Evolutionary conservation across 2,888 invertebrate species (phyloP).

Genomic region (Agonopterix alstromeriana): DNA sequence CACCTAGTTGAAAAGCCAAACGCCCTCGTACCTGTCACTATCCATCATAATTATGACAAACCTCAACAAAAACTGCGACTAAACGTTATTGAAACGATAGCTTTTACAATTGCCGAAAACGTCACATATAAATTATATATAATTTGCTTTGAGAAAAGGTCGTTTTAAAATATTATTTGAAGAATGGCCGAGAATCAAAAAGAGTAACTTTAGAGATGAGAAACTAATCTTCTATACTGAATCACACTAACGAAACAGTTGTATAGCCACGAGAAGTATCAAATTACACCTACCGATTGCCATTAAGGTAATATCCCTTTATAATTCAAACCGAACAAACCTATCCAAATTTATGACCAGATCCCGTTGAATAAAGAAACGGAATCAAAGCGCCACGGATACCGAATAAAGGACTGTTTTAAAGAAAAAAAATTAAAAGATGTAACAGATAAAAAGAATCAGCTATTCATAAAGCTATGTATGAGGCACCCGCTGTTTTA

Average conservation of each 20-base stretch:
- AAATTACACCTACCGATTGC: conserved; percentile 73
- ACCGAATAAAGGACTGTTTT: conserved; percentile 56
- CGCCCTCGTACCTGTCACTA: conserved; percentile 41
- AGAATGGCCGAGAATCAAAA: conserved; percentile 17
- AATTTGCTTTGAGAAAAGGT: conserved; percentile 4
- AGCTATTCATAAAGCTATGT: conserved; percentile 57
- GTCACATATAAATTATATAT: conserved; percentile 7
- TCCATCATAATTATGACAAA: conserved; percentile 49
- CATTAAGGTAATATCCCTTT: conserved; percentile 71
- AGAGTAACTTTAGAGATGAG: conserved; percentile 13
- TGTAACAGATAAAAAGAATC: conserved; percentile 58
- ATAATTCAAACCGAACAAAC: conserved; percentile 73
- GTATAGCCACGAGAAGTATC: conserved; percentile 53
- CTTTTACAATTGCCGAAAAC: conserved; percentile 19
- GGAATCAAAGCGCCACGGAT: conserved; percentile 68
- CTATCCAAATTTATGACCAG: conserved; percentile 63
- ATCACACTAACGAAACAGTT: conserved; percentile 57
- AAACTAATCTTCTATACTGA: conserved; percentile 35
- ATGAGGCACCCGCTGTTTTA: conserved; percentile 70
- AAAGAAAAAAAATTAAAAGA: conserved; percentile 50
- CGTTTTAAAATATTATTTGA: neutral
- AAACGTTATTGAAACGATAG: conserved; percentile 20
- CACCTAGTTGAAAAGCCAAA: conserved; percentile 32
- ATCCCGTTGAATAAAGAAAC: conserved; percentile 70
- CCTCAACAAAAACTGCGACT: conserved; percentile 25